Conservation (phyloP, 2,888 invertebrate genomes). For the Synanthedon myopaeformis region DNA sequence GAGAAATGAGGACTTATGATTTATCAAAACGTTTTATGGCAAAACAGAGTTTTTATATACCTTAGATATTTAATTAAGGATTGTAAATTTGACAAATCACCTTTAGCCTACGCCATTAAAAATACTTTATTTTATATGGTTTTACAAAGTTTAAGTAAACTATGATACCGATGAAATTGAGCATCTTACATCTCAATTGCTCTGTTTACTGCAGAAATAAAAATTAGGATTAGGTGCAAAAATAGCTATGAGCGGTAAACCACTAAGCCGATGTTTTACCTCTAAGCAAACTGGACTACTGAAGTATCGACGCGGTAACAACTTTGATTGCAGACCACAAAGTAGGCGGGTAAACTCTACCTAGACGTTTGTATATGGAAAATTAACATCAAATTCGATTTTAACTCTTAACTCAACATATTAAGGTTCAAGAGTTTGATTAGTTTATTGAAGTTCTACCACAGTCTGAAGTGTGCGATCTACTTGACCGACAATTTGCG, state of each 20-base stretch:
- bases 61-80: conserved; percentile 40
- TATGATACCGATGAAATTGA: too few relatives aligned
- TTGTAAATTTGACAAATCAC: conserved; percentile 41
- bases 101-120: conserved; percentile 2
- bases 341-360: conserved; percentile 12
- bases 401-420: conserved; percentile 17
- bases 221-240: neutral
- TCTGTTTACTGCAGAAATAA: neutral
- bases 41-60: conserved; percentile 50
- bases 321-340: conserved; percentile 26
- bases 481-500: conserved; percentile 54
- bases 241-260: neutral
- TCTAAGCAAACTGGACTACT: neutral
- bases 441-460: neutral
- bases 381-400: conserved; percentile 5
- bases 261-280: neutral
- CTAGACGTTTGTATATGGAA: neutral
- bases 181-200: too few relatives aligned
- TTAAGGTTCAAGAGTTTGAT: conserved; percentile 21
- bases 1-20: conserved; percentile 42
- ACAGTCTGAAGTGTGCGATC: conserved; percentile 36
- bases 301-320: conserved; percentile 12
- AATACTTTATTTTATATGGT: neutral
- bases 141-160: too few relatives aligned
- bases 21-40: conserved; percentile 54